A percentile compares a stretch with the other conserved stretches of the same genome.
These are phyloP conservation scores for Pontoporia blainvillei DNA, from an alignment of 2,113 vertebrate genomes.

Conservation along the genomic window DNA sequence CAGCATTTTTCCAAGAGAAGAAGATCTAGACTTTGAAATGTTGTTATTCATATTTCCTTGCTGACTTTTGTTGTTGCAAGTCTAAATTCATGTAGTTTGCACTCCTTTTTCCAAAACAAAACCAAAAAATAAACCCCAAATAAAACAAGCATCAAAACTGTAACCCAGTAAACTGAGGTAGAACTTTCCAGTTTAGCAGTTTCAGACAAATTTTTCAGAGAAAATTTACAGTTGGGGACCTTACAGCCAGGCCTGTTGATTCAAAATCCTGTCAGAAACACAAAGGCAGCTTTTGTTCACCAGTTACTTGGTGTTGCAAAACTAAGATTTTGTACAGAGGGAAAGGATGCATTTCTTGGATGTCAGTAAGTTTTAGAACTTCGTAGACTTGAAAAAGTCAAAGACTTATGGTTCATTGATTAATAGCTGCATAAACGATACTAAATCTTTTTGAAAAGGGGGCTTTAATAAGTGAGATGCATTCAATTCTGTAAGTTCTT, in stretches of 20 bases:
- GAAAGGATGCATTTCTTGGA: slow-evolving; percentile 10
- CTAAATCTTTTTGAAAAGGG: background rate
- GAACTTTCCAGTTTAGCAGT: background rate
- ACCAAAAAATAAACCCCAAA: background rate
- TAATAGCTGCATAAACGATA: background rate
- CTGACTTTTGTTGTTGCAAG: background rate
- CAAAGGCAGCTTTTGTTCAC: slow-evolving; percentile 55
- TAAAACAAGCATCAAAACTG: background rate
- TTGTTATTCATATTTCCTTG: background rate
- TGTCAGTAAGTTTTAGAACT: slow-evolving; percentile 23
- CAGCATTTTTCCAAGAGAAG: background rate
- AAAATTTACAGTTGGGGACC: slow-evolving; percentile 19
- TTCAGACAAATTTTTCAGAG: slow-evolving; percentile 27
- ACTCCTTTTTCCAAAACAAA: background rate
- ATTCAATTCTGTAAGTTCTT: background rate
- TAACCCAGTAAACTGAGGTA: background rate
- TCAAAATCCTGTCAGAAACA: background rate
- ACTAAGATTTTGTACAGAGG: background rate
- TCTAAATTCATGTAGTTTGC: background rate
- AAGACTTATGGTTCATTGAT: background rate
- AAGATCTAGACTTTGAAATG: background rate
- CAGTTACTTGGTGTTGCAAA: slow-evolving; percentile 24
- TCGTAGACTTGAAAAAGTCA: background rate
- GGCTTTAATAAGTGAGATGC: background rate
- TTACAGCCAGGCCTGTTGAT: background rate